These are phyloP conservation scores for Amaurobius ferox DNA, from an alignment of 2,888 invertebrate genomes.

Conservation along the genomic window DNA sequence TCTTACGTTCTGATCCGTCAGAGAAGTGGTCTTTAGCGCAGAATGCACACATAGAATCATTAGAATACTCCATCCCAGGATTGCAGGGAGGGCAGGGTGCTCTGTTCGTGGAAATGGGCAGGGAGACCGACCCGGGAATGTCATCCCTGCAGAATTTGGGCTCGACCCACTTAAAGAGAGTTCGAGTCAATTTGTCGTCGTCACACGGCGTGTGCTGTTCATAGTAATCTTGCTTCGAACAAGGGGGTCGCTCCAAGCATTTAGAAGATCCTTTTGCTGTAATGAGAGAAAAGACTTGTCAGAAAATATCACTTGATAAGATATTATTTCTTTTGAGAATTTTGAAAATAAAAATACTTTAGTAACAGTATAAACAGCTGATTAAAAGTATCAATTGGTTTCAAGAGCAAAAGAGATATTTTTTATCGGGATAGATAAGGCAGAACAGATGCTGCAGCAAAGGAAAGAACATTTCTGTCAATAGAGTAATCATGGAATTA, in stretches of 20 bases:
- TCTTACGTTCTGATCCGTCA: slow-evolving; percentile 76
- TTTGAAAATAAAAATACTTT: too few species aligned
- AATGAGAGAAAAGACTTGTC: too few species aligned
- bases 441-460: too few species aligned
- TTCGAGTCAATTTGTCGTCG: slow-evolving; percentile 78
- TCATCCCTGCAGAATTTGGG: slow-evolving; percentile 80
- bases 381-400: too few species aligned
- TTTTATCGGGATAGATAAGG: too few species aligned
- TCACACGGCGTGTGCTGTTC: slow-evolving; percentile 80
- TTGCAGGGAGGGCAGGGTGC: slow-evolving; percentile 80
- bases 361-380: too few species aligned
- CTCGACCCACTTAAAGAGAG: slow-evolving; percentile 80
- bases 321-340: too few species aligned
- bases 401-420: too few species aligned
- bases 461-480: too few species aligned
- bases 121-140: slow-evolving; percentile 77
- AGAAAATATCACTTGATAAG: too few species aligned
- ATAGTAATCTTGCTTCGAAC: slow-evolving; percentile 80
- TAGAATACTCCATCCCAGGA: slow-evolving; percentile 80
- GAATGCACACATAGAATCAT: slow-evolving; percentile 78
- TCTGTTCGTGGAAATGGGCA: slow-evolving; percentile 77
- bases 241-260: slow-evolving; percentile 79
- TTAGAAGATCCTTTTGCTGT: slow-evolving; percentile 78
- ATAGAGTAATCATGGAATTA: too few species aligned
- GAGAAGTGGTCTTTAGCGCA: slow-evolving; percentile 79